Percentiles rank a stretch among this genome's conserved stretches.
These are phyloP conservation scores for Trypoxylus dichotomus DNA, from an alignment of 1,140 invertebrate species.

Conservation along the genomic window DNA sequence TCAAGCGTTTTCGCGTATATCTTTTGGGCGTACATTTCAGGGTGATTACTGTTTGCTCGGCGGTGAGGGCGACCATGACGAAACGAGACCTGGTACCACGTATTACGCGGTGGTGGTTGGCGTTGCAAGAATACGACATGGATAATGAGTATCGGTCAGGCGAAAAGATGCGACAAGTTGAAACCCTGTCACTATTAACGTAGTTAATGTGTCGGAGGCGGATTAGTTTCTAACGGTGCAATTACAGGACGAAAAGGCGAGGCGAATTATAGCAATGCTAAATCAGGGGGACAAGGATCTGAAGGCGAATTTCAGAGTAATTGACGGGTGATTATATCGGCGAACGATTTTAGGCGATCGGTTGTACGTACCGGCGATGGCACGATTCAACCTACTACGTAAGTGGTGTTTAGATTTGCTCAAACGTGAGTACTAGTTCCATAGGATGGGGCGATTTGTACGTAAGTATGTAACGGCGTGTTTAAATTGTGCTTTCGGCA, in stretches of 20 bases:
- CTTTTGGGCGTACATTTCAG: conserved; percentile 49
- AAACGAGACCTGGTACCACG: conserved; percentile 36
- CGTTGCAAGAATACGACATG: conserved; percentile 42
- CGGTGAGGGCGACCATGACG: conserved; percentile 36
- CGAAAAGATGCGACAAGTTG: background rate
- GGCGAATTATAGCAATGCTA: background rate
- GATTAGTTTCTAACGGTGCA: conserved; percentile 19
- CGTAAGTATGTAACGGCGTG: too few species aligned
- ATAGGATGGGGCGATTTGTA: too few species aligned
- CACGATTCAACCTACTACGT: background rate
- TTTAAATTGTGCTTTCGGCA: too few species aligned
- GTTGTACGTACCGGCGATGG: background rate
- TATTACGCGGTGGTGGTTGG: too few species aligned
- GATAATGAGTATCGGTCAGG: conserved; percentile 29
- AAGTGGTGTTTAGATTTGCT: background rate
- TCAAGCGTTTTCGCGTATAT: conserved; percentile 44
- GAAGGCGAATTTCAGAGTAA: background rate
- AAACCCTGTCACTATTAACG: too few species aligned
- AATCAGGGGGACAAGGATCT: background rate
- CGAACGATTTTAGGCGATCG: background rate
- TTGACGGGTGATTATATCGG: background rate
- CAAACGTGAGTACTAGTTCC: background rate
- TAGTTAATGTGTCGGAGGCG: too few species aligned
- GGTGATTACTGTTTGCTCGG: conserved; percentile 49
- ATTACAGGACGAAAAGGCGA: conserved; percentile 2